phyloP scores from a whole-genome alignment of 2,888 invertebrate genomes.

The Athalia rosae region DNA sequence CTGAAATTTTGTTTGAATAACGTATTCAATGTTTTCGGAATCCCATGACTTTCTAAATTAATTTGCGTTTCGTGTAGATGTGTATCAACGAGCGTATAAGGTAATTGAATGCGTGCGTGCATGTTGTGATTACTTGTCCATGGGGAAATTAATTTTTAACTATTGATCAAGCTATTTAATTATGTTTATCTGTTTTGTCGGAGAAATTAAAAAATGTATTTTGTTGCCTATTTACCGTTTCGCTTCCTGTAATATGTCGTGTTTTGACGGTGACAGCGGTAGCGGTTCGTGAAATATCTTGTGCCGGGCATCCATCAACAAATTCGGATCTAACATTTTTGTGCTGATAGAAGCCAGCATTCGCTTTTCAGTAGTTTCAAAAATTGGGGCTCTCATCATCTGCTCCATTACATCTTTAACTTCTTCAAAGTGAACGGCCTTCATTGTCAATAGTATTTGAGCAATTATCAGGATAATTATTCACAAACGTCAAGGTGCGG shows the following conservation, averaged over 20 bases:
- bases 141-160: conserved; percentile 23
- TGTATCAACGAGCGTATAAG: neutral
- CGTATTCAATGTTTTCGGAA: neutral
- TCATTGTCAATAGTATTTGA: conserved; percentile 40
- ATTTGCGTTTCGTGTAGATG: neutral
- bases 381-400: conserved; percentile 62
- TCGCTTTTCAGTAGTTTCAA: conserved; percentile 56
- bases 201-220: neutral
- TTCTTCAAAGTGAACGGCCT: conserved; percentile 58
- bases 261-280: conserved; percentile 49
- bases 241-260: conserved; percentile 52
- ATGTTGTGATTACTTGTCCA: neutral
- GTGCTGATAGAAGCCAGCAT: conserved; percentile 50
- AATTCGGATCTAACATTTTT: conserved; percentile 59
- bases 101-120: neutral
- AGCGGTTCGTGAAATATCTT: conserved; percentile 55
- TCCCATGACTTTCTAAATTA: neutral
- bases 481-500: neutral
- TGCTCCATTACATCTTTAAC: conserved; percentile 61
- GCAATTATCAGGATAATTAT: neutral
- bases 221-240: conserved; percentile 52
- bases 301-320: conserved; percentile 64
- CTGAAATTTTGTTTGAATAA: conserved; percentile 50
- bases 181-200: neutral
- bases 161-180: conserved; percentile 17